Conservation (phyloP, 2,113 vertebrate genomes). For the Boleophthalmus pectinirostris region DNA sequence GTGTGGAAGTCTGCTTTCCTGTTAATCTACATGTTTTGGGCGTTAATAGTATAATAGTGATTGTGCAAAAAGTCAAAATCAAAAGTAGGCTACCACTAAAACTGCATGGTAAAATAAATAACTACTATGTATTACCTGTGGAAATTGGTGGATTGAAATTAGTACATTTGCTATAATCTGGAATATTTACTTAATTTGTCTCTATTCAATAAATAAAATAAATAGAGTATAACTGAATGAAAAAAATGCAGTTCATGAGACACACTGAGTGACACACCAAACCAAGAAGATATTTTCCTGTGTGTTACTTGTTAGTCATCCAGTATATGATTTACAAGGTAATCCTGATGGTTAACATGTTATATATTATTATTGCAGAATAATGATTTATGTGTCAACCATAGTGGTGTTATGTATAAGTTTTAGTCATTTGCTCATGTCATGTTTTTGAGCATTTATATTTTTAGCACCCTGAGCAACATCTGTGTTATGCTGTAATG, state of each 20-base stretch:
- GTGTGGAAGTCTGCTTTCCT: conserved; percentile 21
- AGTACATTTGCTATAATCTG: too few species aligned
- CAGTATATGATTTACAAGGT: background rate
- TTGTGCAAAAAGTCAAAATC: background rate
- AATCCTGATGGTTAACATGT: background rate
- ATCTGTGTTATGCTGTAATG: too few species aligned
- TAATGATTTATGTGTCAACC: background rate
- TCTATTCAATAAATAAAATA: background rate
- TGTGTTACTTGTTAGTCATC: background rate
- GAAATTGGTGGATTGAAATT: too few species aligned
- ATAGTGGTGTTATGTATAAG: background rate
- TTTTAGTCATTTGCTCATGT: background rate
- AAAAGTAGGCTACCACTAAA: background rate
- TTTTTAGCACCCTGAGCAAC: background rate
- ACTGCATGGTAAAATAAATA: background rate
- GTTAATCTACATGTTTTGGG: conserved; percentile 46
- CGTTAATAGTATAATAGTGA: conserved; percentile 26
- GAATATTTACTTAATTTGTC: background rate
- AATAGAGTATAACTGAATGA: background rate
- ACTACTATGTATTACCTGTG: background rate
- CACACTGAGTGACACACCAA: background rate
- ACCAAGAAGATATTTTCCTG: background rate
- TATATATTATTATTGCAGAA: background rate
- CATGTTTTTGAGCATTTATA: background rate
- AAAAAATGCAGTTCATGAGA: background rate